A percentile compares a stretch with the other conserved stretches of the same genome.
These are phyloP conservation scores for Scaptomyza pallida DNA, from an alignment of 1,140 invertebrate genomes.

Conservation along the genomic window DNA sequence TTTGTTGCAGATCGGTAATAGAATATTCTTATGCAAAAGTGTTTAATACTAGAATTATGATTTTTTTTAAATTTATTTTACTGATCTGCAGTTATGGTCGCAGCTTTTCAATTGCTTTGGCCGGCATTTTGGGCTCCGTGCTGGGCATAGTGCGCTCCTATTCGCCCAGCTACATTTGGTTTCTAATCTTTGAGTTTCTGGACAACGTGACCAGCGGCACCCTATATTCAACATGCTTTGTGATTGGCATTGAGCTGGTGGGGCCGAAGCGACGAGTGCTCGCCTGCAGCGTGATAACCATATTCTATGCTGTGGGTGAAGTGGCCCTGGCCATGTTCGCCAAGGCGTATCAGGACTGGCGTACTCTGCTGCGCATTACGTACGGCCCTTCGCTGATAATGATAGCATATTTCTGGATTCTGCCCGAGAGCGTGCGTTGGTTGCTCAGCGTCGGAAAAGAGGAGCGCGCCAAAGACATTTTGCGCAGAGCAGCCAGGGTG, in stretches of 20 bases:
- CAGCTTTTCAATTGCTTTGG: constrained; percentile 86
- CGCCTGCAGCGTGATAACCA: constrained; percentile 89
- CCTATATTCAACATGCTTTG: constrained; percentile 87
- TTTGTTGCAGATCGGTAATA: constrained; percentile 88
- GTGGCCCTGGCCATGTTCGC: constrained; percentile 88
- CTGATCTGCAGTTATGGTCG: constrained; percentile 86
- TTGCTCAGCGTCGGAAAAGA: constrained; percentile 88
- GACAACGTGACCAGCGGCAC: constrained; percentile 87
- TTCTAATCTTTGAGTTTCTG: constrained; percentile 87
- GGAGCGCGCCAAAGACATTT: constrained; percentile 86
- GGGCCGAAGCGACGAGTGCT: constrained; percentile 90
- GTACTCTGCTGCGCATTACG: constrained; percentile 87
- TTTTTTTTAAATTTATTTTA: not conserved
- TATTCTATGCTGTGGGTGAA: constrained; percentile 89
- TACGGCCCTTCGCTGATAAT: constrained; percentile 88
- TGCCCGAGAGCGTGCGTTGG: constrained; percentile 90
- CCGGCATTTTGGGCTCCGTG: constrained; percentile 86
- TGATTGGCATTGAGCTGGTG: constrained; percentile 90
- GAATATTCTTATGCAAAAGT: not conserved
- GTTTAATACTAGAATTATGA: not conserved
- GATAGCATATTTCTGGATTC: constrained; percentile 86
- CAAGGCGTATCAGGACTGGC: constrained; percentile 89
- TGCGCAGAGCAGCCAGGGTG: constrained; percentile 87
- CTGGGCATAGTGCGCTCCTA: constrained; percentile 88
- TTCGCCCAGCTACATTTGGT: constrained; percentile 87